Percentiles rank a stretch among this genome's conserved stretches.
These are phyloP conservation scores for Sepioteuthis lessoniana DNA, from an alignment of 2,888 invertebrate species.

Conservation along the genomic window DNA sequence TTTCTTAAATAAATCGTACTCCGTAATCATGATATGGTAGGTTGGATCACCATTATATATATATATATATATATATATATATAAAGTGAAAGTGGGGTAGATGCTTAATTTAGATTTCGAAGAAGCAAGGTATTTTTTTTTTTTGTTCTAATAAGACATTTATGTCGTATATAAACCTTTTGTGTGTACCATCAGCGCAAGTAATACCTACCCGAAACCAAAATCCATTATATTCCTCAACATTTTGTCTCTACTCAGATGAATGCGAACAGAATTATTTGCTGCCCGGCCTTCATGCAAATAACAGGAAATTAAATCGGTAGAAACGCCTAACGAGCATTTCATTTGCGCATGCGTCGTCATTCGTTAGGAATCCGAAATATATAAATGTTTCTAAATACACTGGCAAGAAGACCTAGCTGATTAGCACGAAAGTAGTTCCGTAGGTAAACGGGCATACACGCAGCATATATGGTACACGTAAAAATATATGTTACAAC, in stretches of 20 bases:
- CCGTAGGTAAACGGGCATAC: too few relatives aligned
- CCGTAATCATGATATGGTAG: too few relatives aligned
- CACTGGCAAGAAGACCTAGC: too few relatives aligned
- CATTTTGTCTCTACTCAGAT: neutral
- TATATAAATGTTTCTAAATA: neutral
- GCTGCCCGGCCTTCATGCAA: neutral
- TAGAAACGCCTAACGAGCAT: neutral
- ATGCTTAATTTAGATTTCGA: too few relatives aligned
- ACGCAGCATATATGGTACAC: too few relatives aligned
- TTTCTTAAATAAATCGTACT: too few relatives aligned
- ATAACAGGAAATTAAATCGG: neutral
- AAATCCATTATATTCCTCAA: neutral
- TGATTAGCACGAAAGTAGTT: too few relatives aligned
- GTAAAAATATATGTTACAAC: too few relatives aligned
- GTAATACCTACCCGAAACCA: neutral
- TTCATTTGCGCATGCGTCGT: neutral
- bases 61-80: neutral
- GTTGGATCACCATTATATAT: too few relatives aligned
- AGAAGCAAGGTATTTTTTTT: too few relatives aligned
- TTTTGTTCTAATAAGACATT: too few relatives aligned
- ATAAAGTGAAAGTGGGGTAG: neutral
- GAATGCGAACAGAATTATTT: neutral
- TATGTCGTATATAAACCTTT: too few relatives aligned
- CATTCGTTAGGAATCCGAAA: neutral
- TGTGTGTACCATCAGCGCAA: neutral